Evolutionary conservation across 2,113 vertebrate species (phyloP), one percentile per base, ranked within the genome.

Genomic region (Saccopteryx leptura): DNA sequence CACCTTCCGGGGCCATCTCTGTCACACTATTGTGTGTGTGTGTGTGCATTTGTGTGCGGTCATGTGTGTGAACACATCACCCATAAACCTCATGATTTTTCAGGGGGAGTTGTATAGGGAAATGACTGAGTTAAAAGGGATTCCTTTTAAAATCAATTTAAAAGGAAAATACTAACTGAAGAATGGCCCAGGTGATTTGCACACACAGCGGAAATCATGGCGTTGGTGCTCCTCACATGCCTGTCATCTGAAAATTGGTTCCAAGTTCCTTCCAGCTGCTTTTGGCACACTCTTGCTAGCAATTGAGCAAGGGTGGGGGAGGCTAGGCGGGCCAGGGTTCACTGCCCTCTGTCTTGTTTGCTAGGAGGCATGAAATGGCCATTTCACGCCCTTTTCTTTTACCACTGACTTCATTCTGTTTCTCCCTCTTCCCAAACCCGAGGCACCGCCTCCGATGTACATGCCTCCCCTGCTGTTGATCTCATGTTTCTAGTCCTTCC

Each of bases 201-300:
- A 11, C 60, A 15, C 9, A 21, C 1, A 65, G 46, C 2, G 4
- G 4, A 26, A n/a, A 23, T 28, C 46, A 8, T 3, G 21, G 28
- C 26, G 65, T 39, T 1, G 8, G 17, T 28, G 23, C 11, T 58
- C 23, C 39, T 39, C 39, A 46, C 2, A 6, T 1, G 31, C 4
- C 11, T 21, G 4, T 28, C 5, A 23, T 60, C 60, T 23, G 13
- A 1, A 7, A 18, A 8, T 31, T 31, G 39, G 23, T 7, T 10
- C 52, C 0, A 2, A 65, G 50, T 8, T 18, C 79, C 58, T 76
- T 19, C 54, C 11, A 10, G 33, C 21, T 52, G 10, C n/a, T 12
- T 1, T 0, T 0, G 9, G 60, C 18, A 12, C 9, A 1, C 3
- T 76, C 61, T 24, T 28, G 18, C 50, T 2, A 1, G 60, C 0